Base-by-base conservation (phyloP, 2,797 vertebrate genomes). In the Heterohyrax brucei region DNA sequence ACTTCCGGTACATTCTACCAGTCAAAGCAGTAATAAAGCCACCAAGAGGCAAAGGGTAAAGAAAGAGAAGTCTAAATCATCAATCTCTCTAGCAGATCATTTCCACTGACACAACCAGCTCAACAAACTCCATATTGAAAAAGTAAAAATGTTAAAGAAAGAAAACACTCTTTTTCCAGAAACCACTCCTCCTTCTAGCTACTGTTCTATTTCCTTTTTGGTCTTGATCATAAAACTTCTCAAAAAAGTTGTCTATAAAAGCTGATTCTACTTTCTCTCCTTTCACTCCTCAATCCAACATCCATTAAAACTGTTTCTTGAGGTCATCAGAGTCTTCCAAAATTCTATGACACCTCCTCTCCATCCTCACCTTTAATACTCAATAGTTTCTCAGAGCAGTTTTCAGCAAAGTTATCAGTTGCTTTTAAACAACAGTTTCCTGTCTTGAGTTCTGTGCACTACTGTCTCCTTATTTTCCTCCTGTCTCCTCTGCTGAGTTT, bases 71-170 rank as follows among this genome's bases (percentile, higher is more conserved):
- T 73, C 79, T 44, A 85, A 93, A 64, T 91, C 53, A 93, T 64
- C 28, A 76, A 3, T 80, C 64, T 92, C 48, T 92, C 56, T 84
- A 94, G 82, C 22, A 95, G 92, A 80, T 90, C 73, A 90, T 76
- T 96, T 94, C 73, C 48, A 88, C 0, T 24, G 56, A 88, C 22
- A 93, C 16, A 92, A 85, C 13, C 30, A 53, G 62, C 77, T 92
- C 77, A 91, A 75, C 10, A 59, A 72, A 33, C 87, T 91, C 64
- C 24, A 26, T 66, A 88, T 78, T 73, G 39, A 50, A 68, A 94
- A 64, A 50, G 30, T 75, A 50, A 91, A 81, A 73, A 73, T 50
- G 21, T 8, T 66, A 26, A 70, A 61, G 30, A 91, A 61, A 84
- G 68, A 10, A 76, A 78, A 0, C 21, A 26, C 21, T 81, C 8